Conservation (phyloP, 2,888 invertebrate species). For the Cheiracanthium punctorium region DNA sequence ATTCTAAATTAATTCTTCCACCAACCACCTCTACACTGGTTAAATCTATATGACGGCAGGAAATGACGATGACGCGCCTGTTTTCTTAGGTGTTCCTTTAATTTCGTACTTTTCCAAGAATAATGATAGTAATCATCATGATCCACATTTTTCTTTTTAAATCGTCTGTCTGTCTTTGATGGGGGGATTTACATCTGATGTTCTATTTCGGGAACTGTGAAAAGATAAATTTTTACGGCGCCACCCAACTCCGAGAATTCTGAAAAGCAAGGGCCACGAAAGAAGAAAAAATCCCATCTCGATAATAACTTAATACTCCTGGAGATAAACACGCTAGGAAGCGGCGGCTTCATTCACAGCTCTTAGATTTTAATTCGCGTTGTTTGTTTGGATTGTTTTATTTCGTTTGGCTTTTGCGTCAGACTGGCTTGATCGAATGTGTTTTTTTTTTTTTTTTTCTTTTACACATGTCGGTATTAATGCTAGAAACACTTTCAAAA, state of each 20-base stretch:
- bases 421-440: too few species aligned
- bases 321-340: slow-evolving; percentile 3
- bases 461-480: too few species aligned
- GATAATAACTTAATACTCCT: slow-evolving; percentile 24
- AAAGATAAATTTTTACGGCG: slow-evolving; percentile 49
- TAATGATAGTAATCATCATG: too few species aligned
- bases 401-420: not conserved
- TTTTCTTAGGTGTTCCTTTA: too few species aligned
- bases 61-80: too few species aligned
- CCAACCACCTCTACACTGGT: too few species aligned
- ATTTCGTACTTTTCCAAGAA: too few species aligned
- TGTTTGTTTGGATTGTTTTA: slow-evolving; percentile 35
- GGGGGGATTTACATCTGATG: slow-evolving; percentile 1
- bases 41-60: too few species aligned
- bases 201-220: not conserved
- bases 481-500: too few species aligned
- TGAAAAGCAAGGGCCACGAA: not conserved
- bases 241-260: slow-evolving; percentile 38
- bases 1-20: too few species aligned
- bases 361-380: slow-evolving; percentile 9
- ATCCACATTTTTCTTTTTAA: not conserved
- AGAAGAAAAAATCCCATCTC: not conserved
- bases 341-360: slow-evolving; percentile 15
- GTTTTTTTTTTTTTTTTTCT: too few species aligned
- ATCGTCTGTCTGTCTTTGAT: not conserved